A percentile compares a stretch with the other conserved stretches of the same genome.
These are phyloP conservation scores for Drosophila arizonae DNA, from an alignment of 1,140 invertebrate genomes.

Conservation along the genomic window DNA sequence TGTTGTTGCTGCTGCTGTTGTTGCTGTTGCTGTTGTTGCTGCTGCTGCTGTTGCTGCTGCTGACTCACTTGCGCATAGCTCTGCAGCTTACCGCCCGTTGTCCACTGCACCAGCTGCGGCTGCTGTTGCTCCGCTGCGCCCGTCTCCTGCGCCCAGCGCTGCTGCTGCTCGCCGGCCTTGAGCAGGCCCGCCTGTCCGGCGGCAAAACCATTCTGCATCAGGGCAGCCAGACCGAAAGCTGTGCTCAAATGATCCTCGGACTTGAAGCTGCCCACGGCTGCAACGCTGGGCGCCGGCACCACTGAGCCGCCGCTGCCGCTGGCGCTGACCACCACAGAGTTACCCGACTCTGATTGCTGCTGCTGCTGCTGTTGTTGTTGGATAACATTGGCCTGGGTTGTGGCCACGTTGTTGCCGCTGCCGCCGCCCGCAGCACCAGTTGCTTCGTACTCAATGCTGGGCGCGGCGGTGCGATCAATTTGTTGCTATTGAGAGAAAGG, in stretches of 20 bases:
- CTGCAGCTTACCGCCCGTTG: constrained; percentile 72
- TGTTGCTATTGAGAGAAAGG: constrained; percentile 55
- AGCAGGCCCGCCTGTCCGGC: constrained; percentile 83
- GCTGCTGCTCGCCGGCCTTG: constrained; percentile 55
- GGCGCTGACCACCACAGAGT: constrained; percentile 74
- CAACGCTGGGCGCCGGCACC: constrained; percentile 65
- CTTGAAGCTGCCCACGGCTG: constrained; percentile 83
- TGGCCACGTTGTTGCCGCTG: constrained; percentile 60
- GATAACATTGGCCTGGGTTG: constrained; percentile 67
- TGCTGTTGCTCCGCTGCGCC: constrained; percentile 57
- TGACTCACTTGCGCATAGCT: constrained; percentile 71
- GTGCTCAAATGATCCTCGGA: constrained; percentile 87
- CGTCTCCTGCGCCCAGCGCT: constrained; percentile 62
- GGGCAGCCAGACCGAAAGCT: constrained; percentile 87
- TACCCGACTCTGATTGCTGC: constrained; percentile 63
- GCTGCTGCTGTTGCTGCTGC: constrained; percentile 68
- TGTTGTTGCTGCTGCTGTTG: constrained; percentile 70
- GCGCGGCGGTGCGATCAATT: constrained; percentile 78
- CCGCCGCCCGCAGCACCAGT: constrained; percentile 51
- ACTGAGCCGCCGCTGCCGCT: constrained; percentile 61
- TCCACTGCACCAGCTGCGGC: constrained; percentile 75
- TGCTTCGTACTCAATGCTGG: constrained; percentile 80
- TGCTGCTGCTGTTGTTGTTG: constrained; percentile 63
- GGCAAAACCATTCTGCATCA: constrained; percentile 89
- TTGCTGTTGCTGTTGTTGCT: constrained; percentile 64